Evolutionary conservation across 2,113 vertebrate genomes (phyloP).

Genomic region (Chaetops frenatus): DNA sequence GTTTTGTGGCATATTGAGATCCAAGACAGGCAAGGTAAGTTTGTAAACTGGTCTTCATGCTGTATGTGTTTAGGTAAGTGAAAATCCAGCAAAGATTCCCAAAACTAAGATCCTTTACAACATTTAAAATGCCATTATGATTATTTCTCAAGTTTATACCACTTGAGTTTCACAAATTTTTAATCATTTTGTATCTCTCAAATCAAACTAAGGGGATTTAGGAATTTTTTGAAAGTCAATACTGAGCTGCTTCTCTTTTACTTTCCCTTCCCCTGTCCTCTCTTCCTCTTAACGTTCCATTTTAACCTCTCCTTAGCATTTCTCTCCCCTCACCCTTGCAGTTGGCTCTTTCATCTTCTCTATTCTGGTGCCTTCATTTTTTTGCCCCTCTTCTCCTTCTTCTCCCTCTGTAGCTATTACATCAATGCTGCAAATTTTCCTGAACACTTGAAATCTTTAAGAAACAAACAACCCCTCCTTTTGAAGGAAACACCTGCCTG

Average conservation of each 20-base stretch:
- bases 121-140: background rate
- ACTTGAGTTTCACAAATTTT: background rate
- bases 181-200: background rate
- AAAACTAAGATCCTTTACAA: background rate
- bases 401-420: background rate
- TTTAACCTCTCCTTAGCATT: background rate
- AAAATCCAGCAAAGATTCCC: background rate
- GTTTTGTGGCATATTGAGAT: background rate
- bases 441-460: background rate
- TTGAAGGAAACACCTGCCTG: background rate
- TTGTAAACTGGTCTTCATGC: background rate
- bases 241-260: background rate
- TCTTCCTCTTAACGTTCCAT: background rate
- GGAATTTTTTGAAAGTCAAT: background rate
- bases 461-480: background rate
- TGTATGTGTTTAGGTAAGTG: background rate
- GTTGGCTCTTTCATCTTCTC: background rate
- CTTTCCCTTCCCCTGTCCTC: background rate
- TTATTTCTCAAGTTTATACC: background rate
- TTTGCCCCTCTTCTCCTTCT: background rate
- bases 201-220: background rate
- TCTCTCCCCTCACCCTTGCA: background rate
- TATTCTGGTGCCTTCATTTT: background rate
- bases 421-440: background rate
- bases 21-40: background rate